Evolutionary conservation across 2,797 vertebrate species (phyloP), one percentile per base, ranked within the genome.

Genomic region (Chromis chromis): DNA sequence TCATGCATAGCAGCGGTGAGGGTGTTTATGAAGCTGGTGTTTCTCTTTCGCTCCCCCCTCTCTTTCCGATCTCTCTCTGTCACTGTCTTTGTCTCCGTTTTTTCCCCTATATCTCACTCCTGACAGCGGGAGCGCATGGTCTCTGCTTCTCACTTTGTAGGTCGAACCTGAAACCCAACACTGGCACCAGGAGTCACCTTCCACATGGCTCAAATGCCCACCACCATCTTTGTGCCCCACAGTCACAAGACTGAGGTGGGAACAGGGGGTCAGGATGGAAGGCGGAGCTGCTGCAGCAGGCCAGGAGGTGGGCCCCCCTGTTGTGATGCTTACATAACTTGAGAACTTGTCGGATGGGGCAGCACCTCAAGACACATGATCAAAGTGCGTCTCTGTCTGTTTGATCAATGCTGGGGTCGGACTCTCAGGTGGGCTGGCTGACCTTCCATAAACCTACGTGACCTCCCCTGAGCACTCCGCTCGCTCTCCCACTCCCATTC

Each of bases 181-280:
- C 93, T 86, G 88, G 88, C 88, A 88, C 84, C 91, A 90, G 88
- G 92, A 90, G 90, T 93, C 90, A 90, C 83, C 91, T 93, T 93
- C 86, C 89, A 87, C 86, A 81, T 81, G 85, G 64, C 74, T 89
- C 79, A 42, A 75, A 85, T 76, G 77, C 78, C 84, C 85, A 58
- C 64, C 75, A 42, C 74, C 74, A 71, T 83, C 85, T 79, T 65
- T n/a, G 13, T 78, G 58, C 68, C 71, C 66, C 17, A 17, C 6
- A 80, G 87, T 92, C 90, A 93, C 81, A 89, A 86, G 92, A 89
- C 89, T 4, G 73, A 70, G 87, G 75, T 70, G 76, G 59, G 33
- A 25, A 79, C 72, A 44, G 40, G 76, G 59, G 88, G 85, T 82
- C 81, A 36, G 65, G 71, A 65, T 60, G 8, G 14, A 49, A 72